Conservation (phyloP, 2,113 vertebrate genomes). For the Progne subis region DNA sequence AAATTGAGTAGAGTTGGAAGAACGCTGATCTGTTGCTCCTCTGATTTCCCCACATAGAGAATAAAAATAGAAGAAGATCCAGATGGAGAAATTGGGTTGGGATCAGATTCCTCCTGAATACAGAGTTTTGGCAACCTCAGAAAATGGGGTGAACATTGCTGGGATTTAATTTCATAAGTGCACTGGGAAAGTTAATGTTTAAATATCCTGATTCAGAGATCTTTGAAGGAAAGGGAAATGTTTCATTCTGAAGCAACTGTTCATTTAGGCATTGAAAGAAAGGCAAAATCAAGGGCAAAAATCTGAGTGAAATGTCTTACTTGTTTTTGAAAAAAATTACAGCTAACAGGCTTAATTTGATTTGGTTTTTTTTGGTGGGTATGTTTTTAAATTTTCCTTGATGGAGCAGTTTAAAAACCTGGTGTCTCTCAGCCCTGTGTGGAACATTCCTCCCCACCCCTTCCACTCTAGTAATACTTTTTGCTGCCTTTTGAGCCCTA, state of each 20-base stretch:
- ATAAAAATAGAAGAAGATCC: slow-evolving; percentile 39
- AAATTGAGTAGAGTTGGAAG: slow-evolving; percentile 25
- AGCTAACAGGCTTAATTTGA: not conserved
- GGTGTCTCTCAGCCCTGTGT: not conserved
- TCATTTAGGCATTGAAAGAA: not conserved
- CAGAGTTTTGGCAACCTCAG: not conserved
- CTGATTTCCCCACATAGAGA: not conserved
- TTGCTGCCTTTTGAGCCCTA: not conserved
- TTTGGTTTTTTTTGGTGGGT: not conserved
- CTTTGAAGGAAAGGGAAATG: not conserved
- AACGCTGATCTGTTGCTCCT: not conserved
- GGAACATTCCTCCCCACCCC: not conserved
- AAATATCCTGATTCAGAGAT: not conserved
- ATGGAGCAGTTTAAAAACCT: not conserved
- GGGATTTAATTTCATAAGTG: slow-evolving; percentile 9
- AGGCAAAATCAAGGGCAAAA: not conserved
- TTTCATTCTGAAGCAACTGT: not conserved
- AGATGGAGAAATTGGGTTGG: not conserved
- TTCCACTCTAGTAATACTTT: not conserved
- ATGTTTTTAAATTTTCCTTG: not conserved
- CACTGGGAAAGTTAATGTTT: not conserved
- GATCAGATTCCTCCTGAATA: not conserved
- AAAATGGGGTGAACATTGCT: slow-evolving; percentile 1
- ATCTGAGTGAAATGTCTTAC: not conserved
- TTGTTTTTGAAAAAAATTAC: not conserved